Conservation (phyloP, 2,113 vertebrate species). For the Labrus mixtus region DNA sequence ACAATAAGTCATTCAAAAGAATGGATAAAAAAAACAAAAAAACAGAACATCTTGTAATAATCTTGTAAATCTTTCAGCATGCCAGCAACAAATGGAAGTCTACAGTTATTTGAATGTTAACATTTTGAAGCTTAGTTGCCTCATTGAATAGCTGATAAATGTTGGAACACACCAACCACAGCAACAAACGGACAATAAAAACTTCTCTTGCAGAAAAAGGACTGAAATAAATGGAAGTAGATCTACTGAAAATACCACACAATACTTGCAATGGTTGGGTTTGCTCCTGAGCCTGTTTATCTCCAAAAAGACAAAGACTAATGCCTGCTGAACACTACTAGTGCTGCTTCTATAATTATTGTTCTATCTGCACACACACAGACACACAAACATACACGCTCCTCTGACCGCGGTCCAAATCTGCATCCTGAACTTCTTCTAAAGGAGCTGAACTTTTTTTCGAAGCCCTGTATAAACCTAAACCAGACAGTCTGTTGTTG, state of each 20-base stretch:
- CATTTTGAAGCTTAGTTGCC: conserved; percentile 22
- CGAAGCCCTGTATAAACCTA: conserved; percentile 17
- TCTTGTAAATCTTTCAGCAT: conserved; percentile 35
- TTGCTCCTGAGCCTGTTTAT: conserved; percentile 41
- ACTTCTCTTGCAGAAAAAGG: not conserved
- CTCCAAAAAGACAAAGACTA: conserved; percentile 26
- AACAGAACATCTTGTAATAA: not conserved
- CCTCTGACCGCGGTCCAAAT: conserved; percentile 41
- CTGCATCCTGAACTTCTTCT: conserved; percentile 35
- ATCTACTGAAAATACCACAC: not conserved
- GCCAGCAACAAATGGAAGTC: conserved; percentile 1
- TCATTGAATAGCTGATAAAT: conserved; percentile 8
- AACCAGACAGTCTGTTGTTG: conserved; percentile 48
- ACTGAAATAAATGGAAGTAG: conserved; percentile 19
- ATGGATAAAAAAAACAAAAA: not conserved
- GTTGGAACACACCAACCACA: conserved; percentile 21
- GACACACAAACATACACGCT: conserved; percentile 15
- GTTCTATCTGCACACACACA: conserved; percentile 25
- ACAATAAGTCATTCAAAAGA: conserved; percentile 1
- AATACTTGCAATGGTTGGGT: conserved; percentile 2
- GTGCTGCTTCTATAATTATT: conserved; percentile 51
- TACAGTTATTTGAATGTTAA: conserved; percentile 7
- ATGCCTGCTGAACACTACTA: conserved; percentile 61
- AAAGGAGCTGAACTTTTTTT: conserved; percentile 31
- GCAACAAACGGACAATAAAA: not conserved